phyloP scores from a whole-genome alignment of 2,888 invertebrate species.

The Myopa tessellatipennis region DNA sequence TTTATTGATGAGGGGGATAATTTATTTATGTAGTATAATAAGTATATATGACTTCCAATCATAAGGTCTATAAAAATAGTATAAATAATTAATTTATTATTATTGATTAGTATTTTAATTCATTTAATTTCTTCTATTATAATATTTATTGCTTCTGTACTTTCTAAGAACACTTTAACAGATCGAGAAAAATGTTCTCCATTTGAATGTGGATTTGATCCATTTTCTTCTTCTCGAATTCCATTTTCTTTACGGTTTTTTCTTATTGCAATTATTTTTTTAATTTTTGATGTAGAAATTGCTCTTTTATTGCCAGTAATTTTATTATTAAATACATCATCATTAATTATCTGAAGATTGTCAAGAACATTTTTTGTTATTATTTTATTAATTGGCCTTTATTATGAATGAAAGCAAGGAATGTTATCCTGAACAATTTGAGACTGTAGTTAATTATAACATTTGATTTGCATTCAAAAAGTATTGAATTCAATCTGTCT shows the following conservation, averaged over 20 bases:
- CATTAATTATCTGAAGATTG: conserved; percentile 56
- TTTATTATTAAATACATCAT: conserved; percentile 63
- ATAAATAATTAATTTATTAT: conserved; percentile 57
- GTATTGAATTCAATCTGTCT: too few relatives aligned
- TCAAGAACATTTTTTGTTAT: conserved; percentile 67
- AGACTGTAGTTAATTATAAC: too few relatives aligned
- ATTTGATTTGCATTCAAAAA: too few relatives aligned
- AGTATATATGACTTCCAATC: too few relatives aligned
- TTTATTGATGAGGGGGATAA: too few relatives aligned
- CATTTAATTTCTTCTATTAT: conserved; percentile 64
- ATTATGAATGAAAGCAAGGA: conserved; percentile 71
- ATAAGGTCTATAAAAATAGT: conserved; percentile 71
- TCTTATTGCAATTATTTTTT: conserved; percentile 76
- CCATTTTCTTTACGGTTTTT: conserved; percentile 75
- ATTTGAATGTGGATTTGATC: conserved; percentile 76
- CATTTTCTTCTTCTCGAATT: conserved; percentile 69
- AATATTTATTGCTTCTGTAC: conserved; percentile 69
- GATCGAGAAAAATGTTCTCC: conserved; percentile 76
- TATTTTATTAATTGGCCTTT: conserved; percentile 71
- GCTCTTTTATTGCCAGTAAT: conserved; percentile 72
- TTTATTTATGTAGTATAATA: too few relatives aligned
- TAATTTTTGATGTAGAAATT: conserved; percentile 71
- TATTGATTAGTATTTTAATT: conserved; percentile 70
- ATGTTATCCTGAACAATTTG: too few relatives aligned
- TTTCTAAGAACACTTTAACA: conserved; percentile 72